Base-by-base conservation (phyloP, 1,140 invertebrate species). In the Achroia grisella region DNA sequence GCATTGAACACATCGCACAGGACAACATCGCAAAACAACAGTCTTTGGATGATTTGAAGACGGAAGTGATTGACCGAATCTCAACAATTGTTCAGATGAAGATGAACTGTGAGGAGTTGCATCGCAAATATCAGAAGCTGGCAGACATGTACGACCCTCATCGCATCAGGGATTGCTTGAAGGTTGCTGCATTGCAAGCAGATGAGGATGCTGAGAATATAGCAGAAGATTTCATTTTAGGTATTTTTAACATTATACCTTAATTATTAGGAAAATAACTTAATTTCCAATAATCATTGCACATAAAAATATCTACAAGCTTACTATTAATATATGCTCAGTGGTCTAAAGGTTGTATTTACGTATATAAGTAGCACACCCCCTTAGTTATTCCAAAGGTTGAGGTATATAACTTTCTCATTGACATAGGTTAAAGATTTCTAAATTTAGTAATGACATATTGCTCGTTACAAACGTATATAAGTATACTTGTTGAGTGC, bases 161-260 rank as follows among this genome's bases (percentile, higher is more conserved):
- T 53, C 89, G 91, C 54, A 94, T 95, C 50, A 88, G 91, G 62
- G 91, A 93, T 67, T 89, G 86, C 48, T 41, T 74, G 14, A 77
- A 64, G 14, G 52, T 68, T 10, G 69, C 91, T 0, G 92, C 91
- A 0, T 85, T 91, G 29, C 88, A 89, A 49, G 91, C 91, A 12
- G 93, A 95, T 59, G 90, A 90, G 47, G 89, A 92, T 44, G 92
- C 93, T 46, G 93, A 95, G 62, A 76, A 80, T 39, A 90, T 94
- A 35, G 93, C 92, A 0, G 92, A 94, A 46, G 86, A 90, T 52
- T 95, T 95, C 80, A 72, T 95, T 8, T 88, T 89, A 45, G 90
- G 92, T 39, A 88, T 50, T 8, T 34, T 42, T 34, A 13, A 15
- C 39, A 3, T 6, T 23, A 23, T 6, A 23, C 6, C 6, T n/a